phyloP scores from a whole-genome alignment of 2,888 invertebrate species.

The Megaustenia siamemsis region DNA sequence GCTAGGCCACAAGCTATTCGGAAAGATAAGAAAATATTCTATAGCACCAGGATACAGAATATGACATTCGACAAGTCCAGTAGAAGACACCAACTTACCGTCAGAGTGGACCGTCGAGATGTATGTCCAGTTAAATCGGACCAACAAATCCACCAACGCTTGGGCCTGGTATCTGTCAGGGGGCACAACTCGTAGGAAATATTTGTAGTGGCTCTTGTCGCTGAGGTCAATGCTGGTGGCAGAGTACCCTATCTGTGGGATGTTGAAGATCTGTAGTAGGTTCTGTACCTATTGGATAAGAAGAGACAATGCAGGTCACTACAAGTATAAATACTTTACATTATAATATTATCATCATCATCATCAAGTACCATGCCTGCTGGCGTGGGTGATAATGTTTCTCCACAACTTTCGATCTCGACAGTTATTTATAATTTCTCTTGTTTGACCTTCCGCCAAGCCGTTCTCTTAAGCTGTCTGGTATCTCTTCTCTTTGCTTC shows the following conservation, averaged over 20 bases:
- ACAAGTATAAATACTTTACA: background rate
- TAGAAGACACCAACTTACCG: constrained; percentile 83
- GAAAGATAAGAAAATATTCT: too few species aligned
- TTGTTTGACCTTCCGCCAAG: too few species aligned
- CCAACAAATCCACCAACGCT: constrained; percentile 84
- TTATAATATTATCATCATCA: too few species aligned
- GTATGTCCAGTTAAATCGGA: constrained; percentile 86
- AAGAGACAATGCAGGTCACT: background rate
- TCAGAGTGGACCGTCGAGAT: constrained; percentile 88
- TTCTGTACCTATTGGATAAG: constrained; percentile 84
- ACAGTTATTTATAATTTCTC: too few species aligned
- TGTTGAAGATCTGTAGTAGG: constrained; percentile 85
- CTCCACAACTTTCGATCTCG: too few species aligned
- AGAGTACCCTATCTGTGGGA: constrained; percentile 88
- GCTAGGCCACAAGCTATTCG: too few species aligned
- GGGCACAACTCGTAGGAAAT: constrained; percentile 89
- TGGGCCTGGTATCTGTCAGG: constrained; percentile 89
- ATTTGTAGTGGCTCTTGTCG: constrained; percentile 87
- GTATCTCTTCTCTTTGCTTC: too few species aligned
- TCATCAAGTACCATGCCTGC: too few species aligned
- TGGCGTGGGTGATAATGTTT: too few species aligned
- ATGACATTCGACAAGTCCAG: too few species aligned
- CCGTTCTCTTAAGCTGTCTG: too few species aligned
- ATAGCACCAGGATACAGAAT: too few species aligned
- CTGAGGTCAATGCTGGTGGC: constrained; percentile 88